A percentile compares a stretch with the other conserved stretches of the same genome.
These are phyloP conservation scores for Plumapathes pennacea DNA, from an alignment of 92 coral and sea anemone genomes.

Conservation along the genomic window DNA sequence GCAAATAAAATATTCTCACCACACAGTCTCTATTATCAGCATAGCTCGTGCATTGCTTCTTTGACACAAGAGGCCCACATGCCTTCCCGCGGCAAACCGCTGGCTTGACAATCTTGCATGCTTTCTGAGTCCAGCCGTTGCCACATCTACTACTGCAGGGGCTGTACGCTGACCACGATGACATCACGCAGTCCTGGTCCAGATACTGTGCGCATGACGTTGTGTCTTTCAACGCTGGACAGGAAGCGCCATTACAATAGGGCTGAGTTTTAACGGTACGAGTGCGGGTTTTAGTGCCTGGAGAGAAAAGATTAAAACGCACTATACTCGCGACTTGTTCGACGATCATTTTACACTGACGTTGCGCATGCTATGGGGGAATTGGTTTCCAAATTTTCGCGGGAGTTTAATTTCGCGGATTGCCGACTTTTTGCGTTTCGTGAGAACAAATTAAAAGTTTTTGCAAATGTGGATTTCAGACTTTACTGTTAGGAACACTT, in stretches of 20 bases:
- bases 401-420: no score
- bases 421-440: no score
- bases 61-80: conserved; percentile 65
- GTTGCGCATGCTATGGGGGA: no score
- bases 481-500: no score
- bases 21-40: conserved; percentile 77
- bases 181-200: conserved; percentile 76
- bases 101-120: conserved; percentile 44
- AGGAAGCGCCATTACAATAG: conserved; percentile 73
- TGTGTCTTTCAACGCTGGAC: conserved; percentile 55
- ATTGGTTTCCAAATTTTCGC: no score
- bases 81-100: conserved; percentile 73
- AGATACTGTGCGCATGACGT: conserved; percentile 64
- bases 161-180: conserved; percentile 86
- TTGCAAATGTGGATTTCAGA: no score
- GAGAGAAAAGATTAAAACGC: no score
- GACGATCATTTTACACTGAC: no score
- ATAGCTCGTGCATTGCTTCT: conserved; percentile 68
- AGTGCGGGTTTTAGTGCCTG: conserved; percentile 69
- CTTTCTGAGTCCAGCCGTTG: conserved; percentile 63
- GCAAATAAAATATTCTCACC: conserved; percentile 85
- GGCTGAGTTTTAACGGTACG: conserved; percentile 54
- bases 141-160: conserved; percentile 83
- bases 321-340: no score
- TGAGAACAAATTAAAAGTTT: no score